phyloP scores from a whole-genome alignment of 1,140 invertebrate genomes.

The Sarcophaga bullata region DNA sequence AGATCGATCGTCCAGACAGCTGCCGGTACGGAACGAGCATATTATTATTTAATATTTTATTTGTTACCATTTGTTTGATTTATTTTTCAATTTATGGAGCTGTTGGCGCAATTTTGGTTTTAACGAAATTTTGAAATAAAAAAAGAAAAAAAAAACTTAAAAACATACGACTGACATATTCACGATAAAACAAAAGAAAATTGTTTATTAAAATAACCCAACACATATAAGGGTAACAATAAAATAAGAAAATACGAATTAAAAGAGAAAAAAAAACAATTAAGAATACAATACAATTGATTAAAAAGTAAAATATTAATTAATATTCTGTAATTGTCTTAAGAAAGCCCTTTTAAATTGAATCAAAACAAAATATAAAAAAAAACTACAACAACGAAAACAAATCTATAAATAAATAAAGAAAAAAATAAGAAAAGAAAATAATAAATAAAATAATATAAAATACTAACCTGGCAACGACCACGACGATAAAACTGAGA shows the following conservation, averaged over 20 bases:
- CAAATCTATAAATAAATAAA: background rate
- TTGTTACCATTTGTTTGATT: background rate
- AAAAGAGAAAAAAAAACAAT: background rate
- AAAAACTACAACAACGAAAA: background rate
- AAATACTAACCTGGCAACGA: conserved; percentile 12
- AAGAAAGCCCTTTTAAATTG: conserved; percentile 1
- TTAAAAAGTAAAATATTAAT: background rate
- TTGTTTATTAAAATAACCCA: too few relatives aligned
- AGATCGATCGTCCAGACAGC: conserved; percentile 11
- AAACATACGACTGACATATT: background rate
- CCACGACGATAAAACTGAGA: background rate
- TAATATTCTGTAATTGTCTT: background rate
- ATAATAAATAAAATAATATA: background rate
- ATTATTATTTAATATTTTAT: conserved; percentile 11
- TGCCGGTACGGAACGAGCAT: background rate
- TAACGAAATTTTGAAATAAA: background rate
- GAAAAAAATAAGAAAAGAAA: background rate
- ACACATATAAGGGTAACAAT: background rate
- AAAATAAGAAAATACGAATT: background rate
- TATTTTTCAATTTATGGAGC: background rate
- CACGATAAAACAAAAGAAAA: background rate
- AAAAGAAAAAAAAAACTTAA: background rate
- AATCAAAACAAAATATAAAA: conserved; percentile 1
- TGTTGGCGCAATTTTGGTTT: background rate
- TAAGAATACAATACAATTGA: background rate